phyloP scores from a whole-genome alignment of 2,797 vertebrate genomes.

The Tachyglossus aculeatus region DNA sequence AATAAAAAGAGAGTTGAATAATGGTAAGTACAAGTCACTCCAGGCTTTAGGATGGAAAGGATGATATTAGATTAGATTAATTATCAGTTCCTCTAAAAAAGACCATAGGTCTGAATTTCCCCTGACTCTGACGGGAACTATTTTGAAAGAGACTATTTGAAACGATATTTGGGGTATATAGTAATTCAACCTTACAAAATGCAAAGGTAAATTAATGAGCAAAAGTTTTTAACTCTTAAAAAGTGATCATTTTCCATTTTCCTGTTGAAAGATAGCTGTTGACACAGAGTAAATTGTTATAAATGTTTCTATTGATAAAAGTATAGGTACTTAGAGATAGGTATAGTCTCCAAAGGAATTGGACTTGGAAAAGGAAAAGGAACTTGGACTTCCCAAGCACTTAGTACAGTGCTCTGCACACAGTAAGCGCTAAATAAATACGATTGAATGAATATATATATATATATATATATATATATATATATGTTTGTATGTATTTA shows the following conservation, averaged over 20 bases:
- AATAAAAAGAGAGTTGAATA: constrained; percentile 44
- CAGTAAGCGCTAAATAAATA: too few relatives aligned
- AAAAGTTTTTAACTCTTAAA: too few relatives aligned
- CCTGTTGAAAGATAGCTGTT: constrained; percentile 3
- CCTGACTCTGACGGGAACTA: not conserved
- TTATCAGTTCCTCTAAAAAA: constrained; percentile 5
- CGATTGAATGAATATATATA: too few relatives aligned
- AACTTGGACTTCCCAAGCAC: too few relatives aligned
- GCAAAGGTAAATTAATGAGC: too few relatives aligned
- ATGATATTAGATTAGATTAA: constrained; percentile 31
- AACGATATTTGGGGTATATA: constrained; percentile 25
- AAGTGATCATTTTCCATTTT: constrained; percentile 28
- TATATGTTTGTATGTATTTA: too few relatives aligned
- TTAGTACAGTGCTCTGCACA: too few relatives aligned
- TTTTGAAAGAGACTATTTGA: constrained; percentile 3
- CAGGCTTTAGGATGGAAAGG: too few relatives aligned
- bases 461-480: too few relatives aligned
- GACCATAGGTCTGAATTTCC: constrained; percentile 17
- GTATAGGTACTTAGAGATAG: not conserved
- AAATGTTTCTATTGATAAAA: not conserved
- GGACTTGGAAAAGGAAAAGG: not conserved
- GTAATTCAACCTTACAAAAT: not conserved
- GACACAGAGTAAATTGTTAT: constrained; percentile 10
- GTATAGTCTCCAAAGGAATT: not conserved
- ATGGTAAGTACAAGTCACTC: too few relatives aligned